phyloP scores from a whole-genome alignment of 2,797 vertebrate genomes.

The Numenius phaeopus region DNA sequence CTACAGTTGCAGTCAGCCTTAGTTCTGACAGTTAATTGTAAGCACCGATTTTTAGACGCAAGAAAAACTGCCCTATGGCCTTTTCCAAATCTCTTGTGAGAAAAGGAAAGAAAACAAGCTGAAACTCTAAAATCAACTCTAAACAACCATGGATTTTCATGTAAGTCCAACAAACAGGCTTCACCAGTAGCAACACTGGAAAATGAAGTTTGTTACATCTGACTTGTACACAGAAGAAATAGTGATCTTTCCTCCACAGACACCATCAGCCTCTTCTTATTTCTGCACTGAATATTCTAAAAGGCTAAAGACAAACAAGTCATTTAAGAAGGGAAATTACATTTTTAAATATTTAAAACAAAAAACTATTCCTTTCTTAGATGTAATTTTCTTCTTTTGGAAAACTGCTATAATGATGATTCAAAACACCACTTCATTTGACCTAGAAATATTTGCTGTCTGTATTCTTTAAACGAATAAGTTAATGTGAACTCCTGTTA shows the following conservation, averaged over 20 bases:
- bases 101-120: neutral
- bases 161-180: neutral
- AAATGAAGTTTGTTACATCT: neutral
- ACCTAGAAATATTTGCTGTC: neutral
- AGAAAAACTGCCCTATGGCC: neutral
- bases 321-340: neutral
- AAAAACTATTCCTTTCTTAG: neutral
- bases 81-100: neutral
- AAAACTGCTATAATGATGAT: neutral
- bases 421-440: neutral
- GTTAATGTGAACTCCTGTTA: neutral
- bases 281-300: neutral
- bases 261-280: neutral
- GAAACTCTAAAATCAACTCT: neutral
- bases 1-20: neutral
- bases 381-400: neutral
- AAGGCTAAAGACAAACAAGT: neutral
- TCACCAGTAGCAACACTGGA: neutral
- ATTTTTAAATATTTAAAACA: neutral
- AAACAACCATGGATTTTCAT: neutral
- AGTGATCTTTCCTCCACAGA: neutral
- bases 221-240: neutral
- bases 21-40: neutral
- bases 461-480: neutral
- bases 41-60: neutral